phyloP scores from a whole-genome alignment of 2,888 invertebrate genomes.

The Endotricha flammealis region DNA sequence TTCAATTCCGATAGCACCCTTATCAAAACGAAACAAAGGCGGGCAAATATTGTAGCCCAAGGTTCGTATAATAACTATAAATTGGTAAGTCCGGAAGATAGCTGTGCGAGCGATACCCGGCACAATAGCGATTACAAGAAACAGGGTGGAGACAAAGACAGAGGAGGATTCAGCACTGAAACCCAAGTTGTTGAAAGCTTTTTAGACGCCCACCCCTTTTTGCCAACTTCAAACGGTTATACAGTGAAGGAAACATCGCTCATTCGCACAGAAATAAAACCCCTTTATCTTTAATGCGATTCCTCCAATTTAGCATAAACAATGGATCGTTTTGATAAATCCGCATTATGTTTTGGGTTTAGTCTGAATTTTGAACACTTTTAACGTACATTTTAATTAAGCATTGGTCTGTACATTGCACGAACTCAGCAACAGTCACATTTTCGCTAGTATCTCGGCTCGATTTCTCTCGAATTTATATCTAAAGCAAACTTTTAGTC shows the following conservation, averaged over 20 bases:
- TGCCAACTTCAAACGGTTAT: conserved; percentile 52
- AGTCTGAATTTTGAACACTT: conserved; percentile 30
- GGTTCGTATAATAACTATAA: conserved; percentile 52
- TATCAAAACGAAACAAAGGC: conserved; percentile 44
- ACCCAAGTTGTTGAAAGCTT: conserved; percentile 43
- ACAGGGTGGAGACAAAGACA: conserved; percentile 38
- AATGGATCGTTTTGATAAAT: conserved; percentile 44
- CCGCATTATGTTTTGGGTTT: conserved; percentile 37
- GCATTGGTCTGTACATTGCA: conserved; percentile 16
- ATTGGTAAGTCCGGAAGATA: conserved; percentile 42
- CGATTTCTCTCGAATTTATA: too few relatives aligned
- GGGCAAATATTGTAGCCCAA: conserved; percentile 34
- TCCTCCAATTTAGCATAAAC: conserved; percentile 47
- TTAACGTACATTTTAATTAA: conserved; percentile 25
- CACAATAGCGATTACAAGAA: conserved; percentile 50
- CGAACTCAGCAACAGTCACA: background rate
- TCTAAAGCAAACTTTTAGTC: too few relatives aligned
- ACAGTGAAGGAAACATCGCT: conserved; percentile 38
- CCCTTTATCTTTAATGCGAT: conserved; percentile 48
- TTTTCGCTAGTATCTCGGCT: too few relatives aligned
- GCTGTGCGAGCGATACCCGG: conserved; percentile 41
- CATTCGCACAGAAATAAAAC: conserved; percentile 48
- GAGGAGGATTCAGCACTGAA: conserved; percentile 36
- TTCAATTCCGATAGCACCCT: conserved; percentile 32
- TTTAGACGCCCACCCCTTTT: conserved; percentile 36